Conservation (phyloP, 2,888 invertebrate genomes). For the Campoplex capitator region DNA sequence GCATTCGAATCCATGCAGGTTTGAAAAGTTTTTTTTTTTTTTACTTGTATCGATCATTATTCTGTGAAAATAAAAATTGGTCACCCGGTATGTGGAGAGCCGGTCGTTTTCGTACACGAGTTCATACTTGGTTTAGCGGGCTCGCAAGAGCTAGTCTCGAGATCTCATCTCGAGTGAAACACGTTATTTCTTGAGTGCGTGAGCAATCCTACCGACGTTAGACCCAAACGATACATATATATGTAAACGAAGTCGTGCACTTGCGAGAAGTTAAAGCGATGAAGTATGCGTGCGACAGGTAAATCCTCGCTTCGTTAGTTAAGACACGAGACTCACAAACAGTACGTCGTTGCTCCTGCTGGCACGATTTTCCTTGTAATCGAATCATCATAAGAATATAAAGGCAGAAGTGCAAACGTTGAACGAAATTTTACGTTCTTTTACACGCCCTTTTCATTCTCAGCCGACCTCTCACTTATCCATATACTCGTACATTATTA, state of each 20-base stretch:
- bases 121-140: slow-evolving; percentile 11
- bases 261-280: slow-evolving; percentile 60
- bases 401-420: not conserved
- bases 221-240: slow-evolving; percentile 24
- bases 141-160: slow-evolving; percentile 37
- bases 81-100: not conserved
- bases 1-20: not conserved
- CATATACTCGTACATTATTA: slow-evolving; percentile 21
- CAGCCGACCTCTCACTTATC: slow-evolving; percentile 12
- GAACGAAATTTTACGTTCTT: not conserved
- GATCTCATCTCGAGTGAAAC: slow-evolving; percentile 60
- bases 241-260: slow-evolving; percentile 11
- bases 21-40: not conserved
- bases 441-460: not conserved
- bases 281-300: slow-evolving; percentile 64
- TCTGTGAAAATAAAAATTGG: not conserved
- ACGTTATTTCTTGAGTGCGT: slow-evolving; percentile 53
- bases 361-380: not conserved
- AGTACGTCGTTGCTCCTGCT: slow-evolving; percentile 14
- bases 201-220: slow-evolving; percentile 54
- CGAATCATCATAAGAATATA: slow-evolving; percentile 17
- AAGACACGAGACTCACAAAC: slow-evolving; percentile 45
- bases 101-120: not conserved
- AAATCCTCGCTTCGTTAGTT: slow-evolving; percentile 68
- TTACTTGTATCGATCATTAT: not conserved